Conservation (phyloP, 2,797 vertebrate species). For the Pangasius larnaudii region DNA sequence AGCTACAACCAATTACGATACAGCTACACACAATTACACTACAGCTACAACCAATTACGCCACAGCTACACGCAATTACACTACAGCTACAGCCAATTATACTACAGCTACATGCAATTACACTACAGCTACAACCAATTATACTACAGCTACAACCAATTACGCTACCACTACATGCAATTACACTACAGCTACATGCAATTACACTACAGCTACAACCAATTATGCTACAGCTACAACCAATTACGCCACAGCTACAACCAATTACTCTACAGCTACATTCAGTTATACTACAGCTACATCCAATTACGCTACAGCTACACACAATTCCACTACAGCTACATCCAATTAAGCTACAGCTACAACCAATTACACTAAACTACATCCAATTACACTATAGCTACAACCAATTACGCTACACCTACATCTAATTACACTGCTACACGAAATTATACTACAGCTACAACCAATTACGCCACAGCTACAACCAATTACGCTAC, state of each 20-base stretch:
- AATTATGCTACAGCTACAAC: neutral
- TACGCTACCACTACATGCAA: neutral
- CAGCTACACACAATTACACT: neutral
- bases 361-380: neutral
- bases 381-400: neutral
- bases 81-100: neutral
- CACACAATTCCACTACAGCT: neutral
- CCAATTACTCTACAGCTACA: neutral
- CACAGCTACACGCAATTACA: neutral
- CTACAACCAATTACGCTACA: neutral
- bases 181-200: neutral
- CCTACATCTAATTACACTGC: no score
- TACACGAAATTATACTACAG: no score
- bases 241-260: neutral
- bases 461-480: no score
- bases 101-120: neutral
- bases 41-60: neutral
- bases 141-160: no score
- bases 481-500: no score
- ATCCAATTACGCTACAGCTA: neutral
- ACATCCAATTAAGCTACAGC: neutral
- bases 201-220: neutral
- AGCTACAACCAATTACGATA: neutral
- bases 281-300: neutral
- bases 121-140: neutral